These are phyloP conservation scores for Rissa tridactyla DNA, from an alignment of 2,113 vertebrate genomes.

Conservation along the genomic window DNA sequence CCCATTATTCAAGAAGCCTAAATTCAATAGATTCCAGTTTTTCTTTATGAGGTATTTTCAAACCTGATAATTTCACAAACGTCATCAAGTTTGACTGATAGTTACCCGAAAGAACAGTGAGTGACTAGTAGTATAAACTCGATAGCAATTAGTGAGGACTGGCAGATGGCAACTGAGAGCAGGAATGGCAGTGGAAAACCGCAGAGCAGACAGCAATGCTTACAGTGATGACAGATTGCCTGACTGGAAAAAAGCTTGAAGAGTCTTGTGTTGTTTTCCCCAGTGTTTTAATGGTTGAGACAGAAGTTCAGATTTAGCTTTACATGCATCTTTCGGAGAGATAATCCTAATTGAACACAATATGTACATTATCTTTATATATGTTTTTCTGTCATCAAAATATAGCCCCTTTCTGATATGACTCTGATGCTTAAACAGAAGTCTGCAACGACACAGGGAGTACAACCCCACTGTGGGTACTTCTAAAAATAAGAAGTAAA, in stretches of 20 bases:
- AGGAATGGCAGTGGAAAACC: conserved; percentile 37
- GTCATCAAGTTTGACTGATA: conserved; percentile 26
- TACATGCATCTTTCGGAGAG: not conserved
- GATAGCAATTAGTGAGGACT: conserved; percentile 34
- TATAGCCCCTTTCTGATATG: not conserved
- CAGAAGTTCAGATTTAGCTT: conserved; percentile 31
- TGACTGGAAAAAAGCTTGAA: conserved; percentile 50
- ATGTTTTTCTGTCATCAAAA: not conserved
- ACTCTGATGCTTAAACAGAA: not conserved
- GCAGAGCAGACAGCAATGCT: conserved; percentile 38
- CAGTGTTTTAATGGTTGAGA: conserved; percentile 1
- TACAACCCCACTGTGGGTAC: not conserved
- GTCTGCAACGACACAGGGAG: not conserved
- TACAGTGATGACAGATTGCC: conserved; percentile 62
- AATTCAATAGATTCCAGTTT: not conserved
- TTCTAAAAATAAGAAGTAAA: not conserved
- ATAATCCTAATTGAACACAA: not conserved
- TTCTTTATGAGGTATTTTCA: not conserved
- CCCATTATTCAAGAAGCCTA: not conserved
- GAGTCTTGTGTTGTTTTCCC: conserved; percentile 30
- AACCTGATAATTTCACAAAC: conserved; percentile 9
- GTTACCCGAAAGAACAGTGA: conserved; percentile 48
- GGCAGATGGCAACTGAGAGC: conserved; percentile 62
- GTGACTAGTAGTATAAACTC: conserved; percentile 3
- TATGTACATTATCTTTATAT: not conserved